These are phyloP conservation scores for Lampropteryx suffumata DNA, from an alignment of 2,888 invertebrate species.

Conservation along the genomic window DNA sequence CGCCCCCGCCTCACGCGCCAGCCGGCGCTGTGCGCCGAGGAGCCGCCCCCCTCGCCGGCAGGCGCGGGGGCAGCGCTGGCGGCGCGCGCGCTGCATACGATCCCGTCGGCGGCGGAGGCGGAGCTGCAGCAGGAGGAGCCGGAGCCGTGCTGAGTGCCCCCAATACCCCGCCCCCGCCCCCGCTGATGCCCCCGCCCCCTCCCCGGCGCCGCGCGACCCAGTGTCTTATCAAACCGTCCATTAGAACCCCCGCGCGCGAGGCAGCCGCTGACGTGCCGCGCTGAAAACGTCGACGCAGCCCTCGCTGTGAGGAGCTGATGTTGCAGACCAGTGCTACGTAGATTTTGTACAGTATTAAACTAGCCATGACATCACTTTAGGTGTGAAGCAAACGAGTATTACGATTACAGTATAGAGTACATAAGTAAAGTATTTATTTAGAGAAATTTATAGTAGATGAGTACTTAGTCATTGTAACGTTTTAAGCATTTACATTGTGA, in stretches of 20 bases:
- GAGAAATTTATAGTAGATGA: conserved; percentile 44
- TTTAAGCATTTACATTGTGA: conserved; percentile 27
- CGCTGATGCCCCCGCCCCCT: no score
- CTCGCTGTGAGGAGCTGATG: no score
- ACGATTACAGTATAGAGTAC: no score
- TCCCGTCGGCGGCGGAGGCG: conserved; percentile 61
- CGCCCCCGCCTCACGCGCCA: conserved; percentile 91
- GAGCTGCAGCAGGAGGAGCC: conserved; percentile 58
- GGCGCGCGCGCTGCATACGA: conserved; percentile 65
- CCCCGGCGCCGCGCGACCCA: conserved; percentile 15
- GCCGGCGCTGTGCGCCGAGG: conserved; percentile 90
- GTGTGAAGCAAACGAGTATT: conserved; percentile 42
- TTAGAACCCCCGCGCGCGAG: no score
- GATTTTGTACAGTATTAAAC: conserved; percentile 60
- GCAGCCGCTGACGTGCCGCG: background rate
- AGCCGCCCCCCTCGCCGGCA: conserved; percentile 63
- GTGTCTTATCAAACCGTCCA: conserved; percentile 56
- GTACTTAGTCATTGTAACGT: conserved; percentile 16
- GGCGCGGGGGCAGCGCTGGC: conserved; percentile 60
- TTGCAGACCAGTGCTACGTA: conserved; percentile 15
- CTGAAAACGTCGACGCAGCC: no score
- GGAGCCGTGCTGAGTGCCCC: conserved; percentile 42
- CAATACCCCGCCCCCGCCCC: no score
- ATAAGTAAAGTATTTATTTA: conserved; percentile 53
- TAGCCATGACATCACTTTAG: conserved; percentile 33